These are phyloP conservation scores for Ovis canadensis DNA, from an alignment of 2,113 vertebrate species.

Conservation along the genomic window DNA sequence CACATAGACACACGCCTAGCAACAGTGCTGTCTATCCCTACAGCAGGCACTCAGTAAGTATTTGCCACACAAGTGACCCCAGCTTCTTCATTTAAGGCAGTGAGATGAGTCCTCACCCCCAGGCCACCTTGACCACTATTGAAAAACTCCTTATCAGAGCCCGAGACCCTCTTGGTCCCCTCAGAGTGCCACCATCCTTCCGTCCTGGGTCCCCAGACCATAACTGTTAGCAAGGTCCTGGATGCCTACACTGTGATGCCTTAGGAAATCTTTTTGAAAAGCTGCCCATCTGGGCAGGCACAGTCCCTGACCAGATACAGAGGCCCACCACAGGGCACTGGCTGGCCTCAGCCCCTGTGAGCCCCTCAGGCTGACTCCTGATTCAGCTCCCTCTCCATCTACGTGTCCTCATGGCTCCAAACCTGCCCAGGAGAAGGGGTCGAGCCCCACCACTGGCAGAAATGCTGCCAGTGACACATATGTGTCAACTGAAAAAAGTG, in stretches of 20 bases:
- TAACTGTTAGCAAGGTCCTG: background rate
- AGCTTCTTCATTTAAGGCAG: background rate
- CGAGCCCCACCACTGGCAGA: background rate
- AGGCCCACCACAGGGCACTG: background rate
- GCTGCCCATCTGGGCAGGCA: background rate
- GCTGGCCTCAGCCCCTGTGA: background rate
- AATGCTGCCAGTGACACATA: background rate
- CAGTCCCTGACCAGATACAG: background rate
- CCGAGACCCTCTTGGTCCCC: rapidly evolving
- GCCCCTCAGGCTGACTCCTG: background rate
- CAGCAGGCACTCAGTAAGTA: background rate
- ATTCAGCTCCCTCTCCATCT: background rate
- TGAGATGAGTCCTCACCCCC: background rate
- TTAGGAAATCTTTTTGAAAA: background rate
- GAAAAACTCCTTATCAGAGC: background rate
- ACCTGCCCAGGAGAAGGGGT: background rate
- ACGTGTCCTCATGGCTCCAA: background rate
- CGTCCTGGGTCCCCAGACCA: background rate
- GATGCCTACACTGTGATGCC: background rate
- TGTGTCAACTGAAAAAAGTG: background rate
- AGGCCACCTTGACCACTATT: background rate
- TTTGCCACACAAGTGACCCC: background rate
- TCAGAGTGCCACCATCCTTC: background rate
- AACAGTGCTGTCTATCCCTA: background rate
- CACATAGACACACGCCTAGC: background rate